These are phyloP conservation scores for Oncorhynchus keta DNA, from an alignment of 2,113 vertebrate genomes.

Conservation along the genomic window DNA sequence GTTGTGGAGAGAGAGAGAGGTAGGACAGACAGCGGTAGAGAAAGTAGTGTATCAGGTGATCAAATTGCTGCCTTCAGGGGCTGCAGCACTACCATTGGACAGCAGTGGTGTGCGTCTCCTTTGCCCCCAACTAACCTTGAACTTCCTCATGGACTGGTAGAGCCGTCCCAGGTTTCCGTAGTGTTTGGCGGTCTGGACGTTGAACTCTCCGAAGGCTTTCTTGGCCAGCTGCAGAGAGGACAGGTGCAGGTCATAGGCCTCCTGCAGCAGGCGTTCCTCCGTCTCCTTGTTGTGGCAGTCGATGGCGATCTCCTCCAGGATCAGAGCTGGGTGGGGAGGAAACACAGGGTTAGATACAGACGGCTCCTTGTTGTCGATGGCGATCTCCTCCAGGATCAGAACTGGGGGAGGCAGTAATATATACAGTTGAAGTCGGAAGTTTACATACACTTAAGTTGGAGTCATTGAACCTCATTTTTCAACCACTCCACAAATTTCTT, in stretches of 20 bases:
- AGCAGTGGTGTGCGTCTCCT: neutral
- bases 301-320: conserved; percentile 97
- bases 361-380: conserved; percentile 98
- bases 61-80: no score
- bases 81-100: no score
- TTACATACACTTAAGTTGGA: no score
- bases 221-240: conserved; percentile 96
- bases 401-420: conserved; percentile 64
- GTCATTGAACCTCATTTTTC: no score
- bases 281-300: conserved; percentile 99
- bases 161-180: conserved; percentile 97
- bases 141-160: conserved; percentile 99
- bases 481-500: no score
- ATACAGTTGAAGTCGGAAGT: no score
- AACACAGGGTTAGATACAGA: neutral
- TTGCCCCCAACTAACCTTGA: conserved; percentile 79
- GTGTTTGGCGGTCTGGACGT: conserved; percentile 98
- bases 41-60: neutral
- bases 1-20: neutral
- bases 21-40: neutral
- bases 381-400: conserved; percentile 97
- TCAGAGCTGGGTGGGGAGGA: conserved; percentile 82
- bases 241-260: conserved; percentile 95
- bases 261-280: conserved; percentile 93
- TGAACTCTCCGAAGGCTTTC: conserved; percentile 98